These are phyloP conservation scores for Chionodraco myersi DNA, from an alignment of 2,113 vertebrate genomes.

Conservation along the genomic window DNA sequence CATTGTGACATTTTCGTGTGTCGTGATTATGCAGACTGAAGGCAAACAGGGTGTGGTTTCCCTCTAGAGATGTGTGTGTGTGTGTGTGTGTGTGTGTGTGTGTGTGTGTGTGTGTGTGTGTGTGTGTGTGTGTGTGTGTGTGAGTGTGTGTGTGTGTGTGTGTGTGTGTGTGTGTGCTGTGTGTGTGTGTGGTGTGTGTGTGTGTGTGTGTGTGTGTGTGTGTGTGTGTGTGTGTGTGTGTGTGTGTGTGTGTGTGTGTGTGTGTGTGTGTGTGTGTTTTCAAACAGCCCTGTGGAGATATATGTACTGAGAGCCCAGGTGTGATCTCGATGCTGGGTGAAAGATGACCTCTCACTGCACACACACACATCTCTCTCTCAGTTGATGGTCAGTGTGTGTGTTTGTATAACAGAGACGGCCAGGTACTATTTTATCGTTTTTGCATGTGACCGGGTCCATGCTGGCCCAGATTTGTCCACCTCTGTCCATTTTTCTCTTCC, in stretches of 20 bases:
- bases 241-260: conserved; percentile 27
- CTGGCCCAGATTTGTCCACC: conserved; percentile 63
- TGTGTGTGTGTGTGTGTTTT: conserved; percentile 26
- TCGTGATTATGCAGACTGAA: conserved; percentile 5
- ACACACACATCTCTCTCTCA: conserved; percentile 10
- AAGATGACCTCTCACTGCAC: conserved; percentile 64
- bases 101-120: conserved; percentile 30
- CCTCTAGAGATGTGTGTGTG: conserved; percentile 15
- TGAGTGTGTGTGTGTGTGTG: conserved; percentile 31
- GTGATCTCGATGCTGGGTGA: conserved; percentile 65
- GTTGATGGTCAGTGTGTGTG: conserved; percentile 46
- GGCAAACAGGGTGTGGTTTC: conserved; percentile 50
- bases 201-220: conserved; percentile 30
- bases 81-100: conserved; percentile 27
- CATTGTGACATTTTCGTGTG: conserved; percentile 63
- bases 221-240: conserved; percentile 28
- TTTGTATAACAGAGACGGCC: conserved; percentile 57
- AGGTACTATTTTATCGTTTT: conserved; percentile 56
- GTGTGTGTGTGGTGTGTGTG: conserved; percentile 23
- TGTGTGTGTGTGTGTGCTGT: conserved; percentile 28
- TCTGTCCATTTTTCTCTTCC: conserved; percentile 32
- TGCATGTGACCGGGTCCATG: conserved; percentile 34
- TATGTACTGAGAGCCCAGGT: conserved; percentile 45
- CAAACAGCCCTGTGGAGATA: conserved; percentile 42
- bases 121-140: conserved; percentile 25